phyloP scores from a whole-genome alignment of 2,888 invertebrate genomes.

The Brenthis daphne region DNA sequence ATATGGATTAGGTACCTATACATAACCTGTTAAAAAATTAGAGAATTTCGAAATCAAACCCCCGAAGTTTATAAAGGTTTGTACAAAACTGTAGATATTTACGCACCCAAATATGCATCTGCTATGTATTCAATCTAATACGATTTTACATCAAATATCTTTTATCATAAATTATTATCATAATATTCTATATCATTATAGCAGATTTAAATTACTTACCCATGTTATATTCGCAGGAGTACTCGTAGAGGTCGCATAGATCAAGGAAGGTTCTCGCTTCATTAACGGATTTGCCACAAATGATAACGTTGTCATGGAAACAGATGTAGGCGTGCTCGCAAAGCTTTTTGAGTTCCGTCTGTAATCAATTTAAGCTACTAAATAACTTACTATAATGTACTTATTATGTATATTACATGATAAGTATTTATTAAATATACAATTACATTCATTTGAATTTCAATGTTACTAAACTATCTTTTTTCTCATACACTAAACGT shows the following conservation, averaged over 20 bases:
- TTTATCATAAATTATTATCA: conserved; percentile 6
- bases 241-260: conserved; percentile 73
- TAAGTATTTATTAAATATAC: too few species aligned
- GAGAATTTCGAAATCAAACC: too few species aligned
- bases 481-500: too few species aligned
- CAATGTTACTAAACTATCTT: too few species aligned
- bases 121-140: too few species aligned
- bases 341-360: conserved; percentile 64
- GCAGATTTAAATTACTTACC: conserved; percentile 49
- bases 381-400: not conserved
- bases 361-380: conserved; percentile 23
- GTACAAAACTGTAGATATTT: too few species aligned
- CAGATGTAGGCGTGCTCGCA: conserved; percentile 71
- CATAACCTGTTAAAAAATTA: too few species aligned
- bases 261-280: conserved; percentile 72
- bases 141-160: conserved; percentile 8
- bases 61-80: too few species aligned
- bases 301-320: conserved; percentile 67
- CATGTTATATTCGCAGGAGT: conserved; percentile 70
- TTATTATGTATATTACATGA: not conserved
- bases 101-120: too few species aligned
- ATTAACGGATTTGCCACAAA: conserved; percentile 72
- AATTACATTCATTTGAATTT: too few species aligned
- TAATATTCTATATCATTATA: too few species aligned
- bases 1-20: too few species aligned